These are phyloP conservation scores for Scortum barcoo DNA, from an alignment of 2,113 vertebrate species.

Conservation along the genomic window DNA sequence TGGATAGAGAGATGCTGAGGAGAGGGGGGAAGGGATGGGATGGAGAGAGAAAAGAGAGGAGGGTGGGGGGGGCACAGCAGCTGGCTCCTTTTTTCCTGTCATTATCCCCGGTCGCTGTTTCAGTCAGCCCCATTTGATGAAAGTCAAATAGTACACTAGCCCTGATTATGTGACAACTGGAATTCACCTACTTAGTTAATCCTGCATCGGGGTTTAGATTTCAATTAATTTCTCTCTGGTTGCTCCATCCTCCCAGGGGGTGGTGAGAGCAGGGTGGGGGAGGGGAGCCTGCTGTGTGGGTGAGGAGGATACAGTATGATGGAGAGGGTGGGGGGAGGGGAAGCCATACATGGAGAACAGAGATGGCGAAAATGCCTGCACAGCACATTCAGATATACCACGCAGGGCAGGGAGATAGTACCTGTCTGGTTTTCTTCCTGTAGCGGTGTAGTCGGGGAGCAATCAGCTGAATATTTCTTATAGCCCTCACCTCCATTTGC, in stretches of 20 bases:
- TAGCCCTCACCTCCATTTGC: conserved; percentile 19
- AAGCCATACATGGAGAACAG: conserved; percentile 63
- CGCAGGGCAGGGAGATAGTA: conserved; percentile 46
- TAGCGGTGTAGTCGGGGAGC: conserved; percentile 43
- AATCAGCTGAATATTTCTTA: conserved; percentile 52
- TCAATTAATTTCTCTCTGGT: conserved; percentile 83
- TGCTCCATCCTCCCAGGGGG: conserved; percentile 69
- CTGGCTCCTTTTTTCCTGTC: conserved; percentile 82
- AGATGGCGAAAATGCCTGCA: conserved; percentile 75
- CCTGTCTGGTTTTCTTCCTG: conserved; percentile 48
- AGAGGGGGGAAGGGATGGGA: conserved; percentile 64
- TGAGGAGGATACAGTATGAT: conserved; percentile 75
- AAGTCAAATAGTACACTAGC: conserved; percentile 83
- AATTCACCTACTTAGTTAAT: conserved; percentile 85
- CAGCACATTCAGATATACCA: conserved; percentile 75
- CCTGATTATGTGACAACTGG: conserved; percentile 83
- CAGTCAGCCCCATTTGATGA: conserved; percentile 81
- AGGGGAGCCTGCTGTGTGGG: conserved; percentile 64
- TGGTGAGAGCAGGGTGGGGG: conserved; percentile 55
- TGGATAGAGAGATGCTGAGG: conserved; percentile 70
- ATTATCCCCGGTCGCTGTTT: conserved; percentile 79
- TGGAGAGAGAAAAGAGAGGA: conserved; percentile 17
- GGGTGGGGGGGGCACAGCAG: conserved; percentile 68
- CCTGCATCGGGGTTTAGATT: conserved; percentile 80
- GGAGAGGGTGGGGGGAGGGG: conserved; percentile 69